Percentiles rank a stretch among this genome's conserved stretches.
phyloP scores from a whole-genome alignment of 1,140 invertebrate species.

The Papilio helenus region DNA sequence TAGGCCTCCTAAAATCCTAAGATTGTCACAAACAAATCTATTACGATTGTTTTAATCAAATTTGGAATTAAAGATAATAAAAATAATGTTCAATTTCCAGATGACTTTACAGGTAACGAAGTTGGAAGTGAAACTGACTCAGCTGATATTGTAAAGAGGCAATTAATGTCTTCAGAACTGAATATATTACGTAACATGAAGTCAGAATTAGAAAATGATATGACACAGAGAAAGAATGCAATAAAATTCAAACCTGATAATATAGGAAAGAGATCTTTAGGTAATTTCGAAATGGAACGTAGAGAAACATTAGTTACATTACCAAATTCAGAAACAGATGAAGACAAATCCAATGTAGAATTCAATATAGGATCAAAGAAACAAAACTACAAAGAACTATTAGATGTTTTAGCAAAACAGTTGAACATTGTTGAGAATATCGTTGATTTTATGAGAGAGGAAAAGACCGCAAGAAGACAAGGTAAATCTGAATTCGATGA shows the following conservation, averaged over 20 bases:
- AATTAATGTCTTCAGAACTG: background rate
- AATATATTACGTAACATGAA: background rate
- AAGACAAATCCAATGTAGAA: background rate
- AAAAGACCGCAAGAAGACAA: background rate
- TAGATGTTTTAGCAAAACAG: slow-evolving; percentile 46
- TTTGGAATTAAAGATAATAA: too few species aligned
- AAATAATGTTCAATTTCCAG: background rate
- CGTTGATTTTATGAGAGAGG: slow-evolving; percentile 34
- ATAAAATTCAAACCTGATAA: slow-evolving; percentile 17
- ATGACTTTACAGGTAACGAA: background rate
- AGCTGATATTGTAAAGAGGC: background rate
- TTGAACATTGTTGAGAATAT: slow-evolving; percentile 39
- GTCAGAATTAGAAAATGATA: slow-evolving; percentile 1
- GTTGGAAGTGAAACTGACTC: background rate
- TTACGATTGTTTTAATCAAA: too few species aligned
- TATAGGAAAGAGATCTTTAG: slow-evolving; percentile 46
- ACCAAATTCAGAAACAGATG: slow-evolving; percentile 35
- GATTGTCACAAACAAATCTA: too few species aligned
- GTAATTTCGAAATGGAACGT: slow-evolving; percentile 47
- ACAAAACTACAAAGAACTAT: slow-evolving; percentile 20
- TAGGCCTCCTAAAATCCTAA: too few species aligned
- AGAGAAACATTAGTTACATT: slow-evolving; percentile 46
- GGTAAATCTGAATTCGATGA: slow-evolving; percentile 47
- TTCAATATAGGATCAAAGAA: background rate
- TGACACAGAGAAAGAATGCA: background rate